Evolutionary conservation across 2,888 invertebrate genomes (phyloP).

Genomic region (Pycnomerus fuliginosus): DNA sequence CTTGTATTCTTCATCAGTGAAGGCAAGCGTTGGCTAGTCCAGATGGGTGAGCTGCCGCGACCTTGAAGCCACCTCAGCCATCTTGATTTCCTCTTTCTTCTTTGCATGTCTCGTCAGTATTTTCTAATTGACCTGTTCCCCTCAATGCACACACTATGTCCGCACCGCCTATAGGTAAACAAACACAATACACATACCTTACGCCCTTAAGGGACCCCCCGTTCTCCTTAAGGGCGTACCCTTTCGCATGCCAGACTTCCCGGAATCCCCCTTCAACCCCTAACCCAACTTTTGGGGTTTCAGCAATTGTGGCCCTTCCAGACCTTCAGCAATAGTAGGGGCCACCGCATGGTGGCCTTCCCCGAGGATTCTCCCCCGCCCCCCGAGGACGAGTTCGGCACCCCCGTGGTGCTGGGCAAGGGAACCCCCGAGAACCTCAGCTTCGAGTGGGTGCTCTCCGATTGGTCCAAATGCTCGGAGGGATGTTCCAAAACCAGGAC

Average conservation of each 20-base stretch:
- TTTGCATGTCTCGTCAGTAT: too few species aligned
- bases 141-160: constrained; percentile 34
- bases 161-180: constrained; percentile 41
- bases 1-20: too few species aligned
- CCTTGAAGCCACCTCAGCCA: too few species aligned
- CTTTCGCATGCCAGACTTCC: too few species aligned
- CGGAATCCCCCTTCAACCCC: too few species aligned
- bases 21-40: too few species aligned
- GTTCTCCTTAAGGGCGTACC: not conserved
- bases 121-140: constrained; percentile 25
- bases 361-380: constrained; percentile 49
- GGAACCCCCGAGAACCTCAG: constrained; percentile 55
- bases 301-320: constrained; percentile 84
- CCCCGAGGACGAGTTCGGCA: constrained; percentile 39
- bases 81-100: too few species aligned
- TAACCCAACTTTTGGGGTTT: constrained; percentile 44
- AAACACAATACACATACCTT: constrained; percentile 18
- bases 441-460: constrained; percentile 78
- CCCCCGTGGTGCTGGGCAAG: constrained; percentile 47
- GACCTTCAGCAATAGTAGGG: constrained; percentile 68
- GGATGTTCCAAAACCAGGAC: constrained; percentile 73
- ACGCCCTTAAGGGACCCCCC: too few species aligned
- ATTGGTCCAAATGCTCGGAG: constrained; percentile 86
- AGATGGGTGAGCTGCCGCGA: too few species aligned
- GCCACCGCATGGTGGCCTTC: constrained; percentile 64